These are phyloP conservation scores for Helleia helle DNA, from an alignment of 2,888 invertebrate genomes.

Conservation along the genomic window DNA sequence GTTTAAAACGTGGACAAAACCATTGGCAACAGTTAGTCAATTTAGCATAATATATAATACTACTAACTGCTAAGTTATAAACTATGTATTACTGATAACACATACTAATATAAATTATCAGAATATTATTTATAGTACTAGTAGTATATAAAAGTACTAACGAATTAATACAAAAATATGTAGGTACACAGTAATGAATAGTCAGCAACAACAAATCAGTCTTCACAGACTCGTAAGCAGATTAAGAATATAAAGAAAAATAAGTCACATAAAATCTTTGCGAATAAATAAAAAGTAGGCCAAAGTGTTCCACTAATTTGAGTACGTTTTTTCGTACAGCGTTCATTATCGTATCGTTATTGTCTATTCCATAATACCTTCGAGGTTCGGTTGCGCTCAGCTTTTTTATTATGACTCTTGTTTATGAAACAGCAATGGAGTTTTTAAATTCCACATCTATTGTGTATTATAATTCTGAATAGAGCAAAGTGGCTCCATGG, in stretches of 20 bases:
- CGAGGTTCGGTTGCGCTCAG: constrained; percentile 1
- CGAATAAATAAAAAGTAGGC: constrained; percentile 4
- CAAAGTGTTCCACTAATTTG: constrained; percentile 5
- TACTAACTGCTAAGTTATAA: no score
- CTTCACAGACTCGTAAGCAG: no score
- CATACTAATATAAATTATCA: no score
- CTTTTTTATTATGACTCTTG: constrained; percentile 15
- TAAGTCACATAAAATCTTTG: constrained; percentile 6
- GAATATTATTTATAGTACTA: no score
- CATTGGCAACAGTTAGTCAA: no score
- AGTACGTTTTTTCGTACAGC: constrained; percentile 5
- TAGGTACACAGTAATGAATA: no score
- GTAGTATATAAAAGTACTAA: no score
- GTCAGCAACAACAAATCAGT: no score
- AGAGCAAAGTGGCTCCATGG: constrained; percentile 15
- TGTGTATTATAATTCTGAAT: constrained; percentile 17
- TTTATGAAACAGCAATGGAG: constrained; percentile 17
- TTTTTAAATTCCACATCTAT: constrained; percentile 17
- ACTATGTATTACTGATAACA: no score
- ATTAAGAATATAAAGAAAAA: not conserved
- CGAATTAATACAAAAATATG: no score
- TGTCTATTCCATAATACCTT: constrained; percentile 9
- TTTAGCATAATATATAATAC: no score
- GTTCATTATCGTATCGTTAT: constrained; percentile 7
- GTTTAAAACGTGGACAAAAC: no score